phyloP scores from a whole-genome alignment of 1,140 invertebrate genomes.

The Bombus vancouverensis region DNA sequence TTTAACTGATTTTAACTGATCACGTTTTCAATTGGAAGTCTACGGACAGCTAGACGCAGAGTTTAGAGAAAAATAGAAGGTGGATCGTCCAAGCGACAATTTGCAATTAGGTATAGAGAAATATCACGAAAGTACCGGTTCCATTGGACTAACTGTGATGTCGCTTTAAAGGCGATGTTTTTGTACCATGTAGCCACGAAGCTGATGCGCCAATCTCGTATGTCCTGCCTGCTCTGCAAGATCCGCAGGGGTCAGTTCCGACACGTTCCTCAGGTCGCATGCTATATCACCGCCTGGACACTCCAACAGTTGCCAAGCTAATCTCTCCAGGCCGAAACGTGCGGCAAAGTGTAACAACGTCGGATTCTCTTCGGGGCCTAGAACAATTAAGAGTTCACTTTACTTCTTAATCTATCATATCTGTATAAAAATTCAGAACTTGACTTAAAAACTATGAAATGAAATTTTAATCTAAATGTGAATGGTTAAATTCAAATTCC shows the following conservation, averaged over 20 bases:
- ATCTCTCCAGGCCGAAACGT: slow-evolving; percentile 91
- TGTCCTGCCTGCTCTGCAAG: slow-evolving; percentile 89
- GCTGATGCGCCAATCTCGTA: slow-evolving; percentile 86
- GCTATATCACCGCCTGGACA: slow-evolving; percentile 92
- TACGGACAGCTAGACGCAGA: not conserved
- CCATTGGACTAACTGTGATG: slow-evolving; percentile 55
- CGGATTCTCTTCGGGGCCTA: slow-evolving; percentile 91
- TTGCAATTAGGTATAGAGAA: slow-evolving; percentile 36
- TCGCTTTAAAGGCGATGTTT: slow-evolving; percentile 65
- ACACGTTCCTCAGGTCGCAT: slow-evolving; percentile 89
- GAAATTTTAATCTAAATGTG: too few relatives aligned
- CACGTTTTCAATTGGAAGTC: not conserved
- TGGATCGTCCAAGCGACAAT: not conserved
- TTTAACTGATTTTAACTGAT: not conserved
- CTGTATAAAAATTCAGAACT: too few relatives aligned
- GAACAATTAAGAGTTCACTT: not conserved
- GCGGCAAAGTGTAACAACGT: slow-evolving; percentile 94
- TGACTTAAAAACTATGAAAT: too few relatives aligned
- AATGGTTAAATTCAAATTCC: too few relatives aligned
- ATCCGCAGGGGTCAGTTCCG: slow-evolving; percentile 91
- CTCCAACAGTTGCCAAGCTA: slow-evolving; percentile 91
- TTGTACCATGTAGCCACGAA: slow-evolving; percentile 89
- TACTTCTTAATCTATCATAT: too few relatives aligned
- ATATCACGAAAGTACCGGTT: slow-evolving; percentile 60
- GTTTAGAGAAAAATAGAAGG: not conserved